Percentiles rank a stretch among this genome's conserved stretches.
Conservation (phyloP, 2,888 invertebrate genomes). For the Tanaodytes sp. region DNA sequence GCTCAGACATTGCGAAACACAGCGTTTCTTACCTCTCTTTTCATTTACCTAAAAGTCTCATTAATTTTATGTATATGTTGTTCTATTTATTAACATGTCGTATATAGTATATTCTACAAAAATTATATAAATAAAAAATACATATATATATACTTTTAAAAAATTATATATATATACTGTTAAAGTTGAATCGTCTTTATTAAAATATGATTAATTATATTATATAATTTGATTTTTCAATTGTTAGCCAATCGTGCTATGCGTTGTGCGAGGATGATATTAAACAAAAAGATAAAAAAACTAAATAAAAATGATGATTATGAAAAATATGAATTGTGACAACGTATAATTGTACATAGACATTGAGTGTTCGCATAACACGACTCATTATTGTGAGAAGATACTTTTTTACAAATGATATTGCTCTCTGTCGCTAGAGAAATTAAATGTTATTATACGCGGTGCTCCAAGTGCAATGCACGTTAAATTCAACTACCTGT, state of each 20-base stretch:
- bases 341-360: too few relatives aligned
- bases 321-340: too few relatives aligned
- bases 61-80: constrained; percentile 71
- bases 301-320: too few relatives aligned
- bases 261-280: constrained; percentile 32
- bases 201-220: constrained; percentile 65
- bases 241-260: constrained; percentile 41
- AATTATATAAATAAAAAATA: constrained; percentile 20
- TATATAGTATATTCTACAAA: constrained; percentile 53
- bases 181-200: constrained; percentile 64
- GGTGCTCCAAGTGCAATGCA: constrained; percentile 70
- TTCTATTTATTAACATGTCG: constrained; percentile 71
- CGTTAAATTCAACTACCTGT: constrained; percentile 61
- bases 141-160: too few relatives aligned
- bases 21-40: constrained; percentile 53
- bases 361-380: constrained; percentile 46
- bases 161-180: constrained; percentile 67
- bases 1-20: constrained; percentile 55
- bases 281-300: too few relatives aligned
- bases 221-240: constrained; percentile 61
- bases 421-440: constrained; percentile 53
- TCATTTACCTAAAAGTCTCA: constrained; percentile 48
- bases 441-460: constrained; percentile 55
- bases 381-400: constrained; percentile 56
- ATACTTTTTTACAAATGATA: constrained; percentile 64